phyloP scores from a whole-genome alignment of 1,140 invertebrate genomes.

The Penaeus chinensis region DNA sequence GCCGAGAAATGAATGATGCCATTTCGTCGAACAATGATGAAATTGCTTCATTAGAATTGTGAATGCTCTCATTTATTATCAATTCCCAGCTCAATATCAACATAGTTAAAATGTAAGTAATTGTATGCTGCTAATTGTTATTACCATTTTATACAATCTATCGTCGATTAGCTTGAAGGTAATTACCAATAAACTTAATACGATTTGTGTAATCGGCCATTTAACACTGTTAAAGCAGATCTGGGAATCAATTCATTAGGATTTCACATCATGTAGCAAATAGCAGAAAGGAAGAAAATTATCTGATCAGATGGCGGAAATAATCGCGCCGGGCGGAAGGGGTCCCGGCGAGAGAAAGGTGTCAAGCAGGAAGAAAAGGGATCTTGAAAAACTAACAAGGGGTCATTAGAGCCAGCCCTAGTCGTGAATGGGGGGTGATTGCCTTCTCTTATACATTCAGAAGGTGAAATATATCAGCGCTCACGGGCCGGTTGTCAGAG shows the following conservation, averaged over 20 bases:
- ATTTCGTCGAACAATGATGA: conserved; percentile 19
- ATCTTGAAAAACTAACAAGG: too few relatives aligned
- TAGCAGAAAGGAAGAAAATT: conserved; percentile 30
- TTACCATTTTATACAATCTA: conserved; percentile 58
- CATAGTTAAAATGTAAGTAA: conserved; percentile 61
- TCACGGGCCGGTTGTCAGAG: neutral
- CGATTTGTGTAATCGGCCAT: conserved; percentile 53
- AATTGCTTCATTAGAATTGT: conserved; percentile 45
- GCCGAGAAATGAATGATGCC: conserved; percentile 35
- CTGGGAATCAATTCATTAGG: conserved; percentile 40
- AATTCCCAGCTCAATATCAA: conserved; percentile 56
- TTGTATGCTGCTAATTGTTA: conserved; percentile 55
- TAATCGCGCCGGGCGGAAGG: neutral
- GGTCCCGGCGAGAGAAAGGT: neutral
- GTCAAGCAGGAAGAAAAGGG: too few relatives aligned
- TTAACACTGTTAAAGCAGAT: conserved; percentile 48
- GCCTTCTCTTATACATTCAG: too few relatives aligned
- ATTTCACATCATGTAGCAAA: conserved; percentile 34
- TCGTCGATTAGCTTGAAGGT: conserved; percentile 50
- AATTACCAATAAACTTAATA: conserved; percentile 59
- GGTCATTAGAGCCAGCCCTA: too few relatives aligned
- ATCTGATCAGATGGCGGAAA: neutral
- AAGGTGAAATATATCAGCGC: conserved; percentile 2
- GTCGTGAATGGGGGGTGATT: too few relatives aligned
- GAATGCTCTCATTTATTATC: conserved; percentile 47